Percentiles rank a stretch among this genome's conserved stretches.
These are phyloP conservation scores for Archilochus colubris DNA, from an alignment of 2,113 vertebrate species.

Conservation along the genomic window DNA sequence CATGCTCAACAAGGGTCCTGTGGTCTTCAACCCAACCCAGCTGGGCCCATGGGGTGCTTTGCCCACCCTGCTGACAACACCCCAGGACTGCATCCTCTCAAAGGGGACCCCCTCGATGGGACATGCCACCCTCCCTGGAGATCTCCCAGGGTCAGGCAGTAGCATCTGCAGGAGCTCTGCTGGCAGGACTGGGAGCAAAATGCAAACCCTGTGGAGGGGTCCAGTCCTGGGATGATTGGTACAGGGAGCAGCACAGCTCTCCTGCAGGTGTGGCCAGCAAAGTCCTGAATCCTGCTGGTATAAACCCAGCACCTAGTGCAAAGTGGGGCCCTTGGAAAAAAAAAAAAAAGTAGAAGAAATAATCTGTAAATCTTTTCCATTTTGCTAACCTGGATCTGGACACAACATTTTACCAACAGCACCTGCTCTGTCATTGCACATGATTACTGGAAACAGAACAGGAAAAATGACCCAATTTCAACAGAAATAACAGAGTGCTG, in stretches of 20 bases:
- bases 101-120: not conserved
- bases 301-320: not conserved
- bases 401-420: slow-evolving; percentile 9
- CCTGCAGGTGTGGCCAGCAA: not conserved
- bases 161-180: not conserved
- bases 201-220: not conserved
- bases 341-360: not conserved
- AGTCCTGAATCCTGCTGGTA: not conserved
- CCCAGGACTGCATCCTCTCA: not conserved
- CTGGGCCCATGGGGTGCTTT: not conserved
- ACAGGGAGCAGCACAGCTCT: not conserved
- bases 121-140: not conserved
- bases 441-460: slow-evolving; percentile 54
- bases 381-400: slow-evolving; percentile 24
- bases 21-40: not conserved
- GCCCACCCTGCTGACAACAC: not conserved
- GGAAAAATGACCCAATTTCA: slow-evolving; percentile 45
- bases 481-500: slow-evolving; percentile 53
- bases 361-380: not conserved
- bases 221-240: not conserved
- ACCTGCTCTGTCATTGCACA: slow-evolving; percentile 62
- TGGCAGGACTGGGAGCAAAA: not conserved
- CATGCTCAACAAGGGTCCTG: not conserved
- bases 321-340: not conserved
- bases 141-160: not conserved